Evolutionary conservation across 2,113 vertebrate genomes (phyloP).

Genomic region (Charina bottae): DNA sequence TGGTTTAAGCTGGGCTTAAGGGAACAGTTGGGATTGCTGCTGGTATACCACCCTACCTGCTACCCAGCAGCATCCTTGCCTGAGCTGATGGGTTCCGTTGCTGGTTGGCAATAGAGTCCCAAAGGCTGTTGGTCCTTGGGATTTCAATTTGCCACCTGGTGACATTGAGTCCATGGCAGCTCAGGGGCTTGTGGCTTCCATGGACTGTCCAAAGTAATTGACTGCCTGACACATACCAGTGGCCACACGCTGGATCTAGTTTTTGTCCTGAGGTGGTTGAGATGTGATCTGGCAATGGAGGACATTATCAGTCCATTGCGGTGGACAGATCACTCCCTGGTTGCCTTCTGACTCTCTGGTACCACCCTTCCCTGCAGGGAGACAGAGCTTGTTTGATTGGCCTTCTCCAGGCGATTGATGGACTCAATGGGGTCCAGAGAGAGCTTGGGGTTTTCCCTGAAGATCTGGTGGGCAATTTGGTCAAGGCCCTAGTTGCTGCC

Average conservation of each 20-base stretch:
- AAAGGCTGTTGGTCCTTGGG: neutral
- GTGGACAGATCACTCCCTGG: neutral
- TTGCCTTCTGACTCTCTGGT: neutral
- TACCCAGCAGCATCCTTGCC: neutral
- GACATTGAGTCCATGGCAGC: neutral
- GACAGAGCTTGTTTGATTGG: neutral
- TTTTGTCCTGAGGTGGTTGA: neutral
- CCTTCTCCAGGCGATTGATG: neutral
- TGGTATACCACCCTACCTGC: neutral
- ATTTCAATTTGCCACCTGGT: neutral
- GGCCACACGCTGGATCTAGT: neutral
- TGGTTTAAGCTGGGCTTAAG: neutral
- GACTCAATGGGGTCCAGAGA: neutral
- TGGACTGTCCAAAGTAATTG: neutral
- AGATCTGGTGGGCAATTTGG: neutral
- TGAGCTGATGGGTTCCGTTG: neutral
- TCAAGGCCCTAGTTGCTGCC: neutral
- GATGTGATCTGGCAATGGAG: neutral
- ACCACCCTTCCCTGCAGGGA: neutral
- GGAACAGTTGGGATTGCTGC: neutral
- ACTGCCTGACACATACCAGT: neutral
- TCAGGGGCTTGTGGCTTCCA: neutral
- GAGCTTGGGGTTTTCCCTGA: neutral
- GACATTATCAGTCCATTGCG: neutral
- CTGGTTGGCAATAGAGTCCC: neutral